Evolutionary conservation across 2,113 vertebrate species (phyloP).

Genomic region (Microcebus murinus): DNA sequence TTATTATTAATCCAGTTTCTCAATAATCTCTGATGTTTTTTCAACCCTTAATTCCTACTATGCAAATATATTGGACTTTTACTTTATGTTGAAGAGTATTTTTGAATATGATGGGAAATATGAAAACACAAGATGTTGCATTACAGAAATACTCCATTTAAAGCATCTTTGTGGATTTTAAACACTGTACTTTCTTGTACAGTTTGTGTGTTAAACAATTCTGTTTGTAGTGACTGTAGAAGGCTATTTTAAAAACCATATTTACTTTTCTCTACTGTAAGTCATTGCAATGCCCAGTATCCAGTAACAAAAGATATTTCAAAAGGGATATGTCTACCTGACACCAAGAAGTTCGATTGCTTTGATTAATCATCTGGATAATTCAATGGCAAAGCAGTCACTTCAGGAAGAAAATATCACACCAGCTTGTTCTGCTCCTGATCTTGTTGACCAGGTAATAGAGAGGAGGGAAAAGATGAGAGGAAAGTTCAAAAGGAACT

Average conservation of each 20-base stretch:
- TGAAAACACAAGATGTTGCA: slow-evolving; percentile 70
- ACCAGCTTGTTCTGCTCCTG: background rate
- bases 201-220: slow-evolving; percentile 42
- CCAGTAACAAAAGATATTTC: background rate
- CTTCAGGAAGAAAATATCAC: background rate
- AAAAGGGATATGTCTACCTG: background rate
- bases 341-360: background rate
- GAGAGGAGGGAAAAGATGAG: background rate
- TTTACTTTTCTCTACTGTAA: slow-evolving; percentile 38
- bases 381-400: background rate
- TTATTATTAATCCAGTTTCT: background rate
- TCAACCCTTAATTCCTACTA: slow-evolving; percentile 37
- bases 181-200: slow-evolving; percentile 47
- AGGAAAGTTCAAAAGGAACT: background rate
- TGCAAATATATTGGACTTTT: slow-evolving; percentile 58
- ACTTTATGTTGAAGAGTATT: slow-evolving; percentile 70
- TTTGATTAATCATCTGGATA: background rate
- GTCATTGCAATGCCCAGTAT: background rate
- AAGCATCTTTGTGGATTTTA: slow-evolving; percentile 55
- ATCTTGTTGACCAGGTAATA: background rate
- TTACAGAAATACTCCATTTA: slow-evolving; percentile 66
- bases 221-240: slow-evolving; percentile 42
- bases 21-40: slow-evolving; percentile 36
- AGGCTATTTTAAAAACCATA: slow-evolving; percentile 50
- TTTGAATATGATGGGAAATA: slow-evolving; percentile 63